Evolutionary conservation across 2,113 vertebrate genomes (phyloP).

Genomic region (Erythrocercus mccallii): DNA sequence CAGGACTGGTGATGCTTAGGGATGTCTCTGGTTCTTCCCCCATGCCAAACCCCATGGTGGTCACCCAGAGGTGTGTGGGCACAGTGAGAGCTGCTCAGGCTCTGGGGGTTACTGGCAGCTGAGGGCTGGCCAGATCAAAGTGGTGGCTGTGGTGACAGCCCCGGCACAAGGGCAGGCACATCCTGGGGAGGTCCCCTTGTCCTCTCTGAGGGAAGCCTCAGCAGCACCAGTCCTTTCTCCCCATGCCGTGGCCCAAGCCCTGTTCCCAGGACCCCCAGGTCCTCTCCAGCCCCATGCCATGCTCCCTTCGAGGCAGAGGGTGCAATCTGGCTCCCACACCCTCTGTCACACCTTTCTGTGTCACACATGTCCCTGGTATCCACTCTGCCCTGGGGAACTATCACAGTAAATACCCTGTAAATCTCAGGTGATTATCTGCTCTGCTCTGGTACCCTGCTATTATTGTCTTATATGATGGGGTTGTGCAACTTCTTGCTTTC

Average conservation of each 20-base stretch:
- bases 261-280: accelerated
- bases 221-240: neutral
- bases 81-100: accelerated
- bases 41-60: accelerated
- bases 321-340: neutral
- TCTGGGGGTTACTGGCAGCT: neutral
- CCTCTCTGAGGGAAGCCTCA: accelerated
- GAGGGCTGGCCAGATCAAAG: neutral
- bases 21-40: neutral
- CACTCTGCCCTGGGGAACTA: accelerated
- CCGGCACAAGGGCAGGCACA: neutral
- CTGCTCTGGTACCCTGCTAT: neutral
- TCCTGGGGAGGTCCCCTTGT: neutral
- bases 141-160: accelerated
- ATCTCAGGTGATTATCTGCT: neutral
- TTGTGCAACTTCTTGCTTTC: neutral
- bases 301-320: accelerated
- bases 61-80: neutral
- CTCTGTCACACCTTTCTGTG: neutral
- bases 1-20: neutral
- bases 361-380: accelerated
- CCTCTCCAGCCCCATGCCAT: neutral
- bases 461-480: neutral
- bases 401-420: neutral
- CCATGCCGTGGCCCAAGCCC: neutral